Base-by-base conservation (phyloP, 1,140 invertebrate species). In the Bombus huntii region DNA sequence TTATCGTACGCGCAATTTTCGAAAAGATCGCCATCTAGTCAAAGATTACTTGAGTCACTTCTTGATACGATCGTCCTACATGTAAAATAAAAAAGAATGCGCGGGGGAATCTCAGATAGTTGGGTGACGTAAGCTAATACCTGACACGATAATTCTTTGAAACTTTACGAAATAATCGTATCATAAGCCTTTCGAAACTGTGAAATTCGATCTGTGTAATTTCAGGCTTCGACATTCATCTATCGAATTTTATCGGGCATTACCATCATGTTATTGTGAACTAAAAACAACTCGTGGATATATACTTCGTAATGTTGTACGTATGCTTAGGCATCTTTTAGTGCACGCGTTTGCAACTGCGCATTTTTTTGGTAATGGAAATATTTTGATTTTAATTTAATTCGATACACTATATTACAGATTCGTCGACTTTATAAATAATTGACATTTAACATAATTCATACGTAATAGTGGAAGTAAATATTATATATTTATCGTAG, bases 11-110 rank as follows among this genome's bases (percentile, higher is more conserved):
- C 66, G 77, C 83, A 85, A 85, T 85, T 85, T 85, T 73, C 83
- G 83, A 85, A 85, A 85, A 85, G 83, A 85, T 85, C 83, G 83
- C 65, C 83, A 80, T 85, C 76, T 85, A 85, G 83, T 85, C 83
- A 85, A 85, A 68, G 77, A 85, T 85, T 77, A 57, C 68, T 83
- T 57, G 68, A 31, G 68, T 85, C 77, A 80, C 53, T 72, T 71
- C 39, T 84, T 39, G 76, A 80, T 85, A 78, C 59, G 76, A 62
- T 62, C 42, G 42, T 72, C 53, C 72, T 59, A 31, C n/a, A 34
- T 31, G n/a, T 47, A 47, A 42, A 42, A 68, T 25, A 42, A 44
- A 66, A 42, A 82, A 42, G 57, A 39, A 47, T 72, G 53, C 83
- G 83, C 68, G 68, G 76, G 28, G 34, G 76, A 80, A 85, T 85